A percentile compares a stretch with the other conserved stretches of the same genome.
phyloP scores from a whole-genome alignment of 2,888 invertebrate genomes.

The Dorcus hopei region DNA sequence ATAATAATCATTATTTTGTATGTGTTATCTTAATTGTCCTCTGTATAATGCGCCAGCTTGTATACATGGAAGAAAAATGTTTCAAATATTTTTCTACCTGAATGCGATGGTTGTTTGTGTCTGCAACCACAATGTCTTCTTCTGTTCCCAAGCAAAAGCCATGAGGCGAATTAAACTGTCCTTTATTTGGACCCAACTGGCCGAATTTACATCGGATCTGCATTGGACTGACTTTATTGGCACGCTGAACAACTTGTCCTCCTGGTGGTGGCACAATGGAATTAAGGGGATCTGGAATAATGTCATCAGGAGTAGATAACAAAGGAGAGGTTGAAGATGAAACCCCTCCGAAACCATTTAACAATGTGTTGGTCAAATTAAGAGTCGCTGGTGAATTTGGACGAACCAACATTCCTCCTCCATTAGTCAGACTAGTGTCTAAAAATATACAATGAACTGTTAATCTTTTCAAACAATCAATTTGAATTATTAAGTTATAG shows the following conservation, averaged over 20 bases:
- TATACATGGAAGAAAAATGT: too few species aligned
- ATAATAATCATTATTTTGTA: too few species aligned
- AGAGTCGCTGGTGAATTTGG: slow-evolving; percentile 60
- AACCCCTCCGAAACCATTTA: slow-evolving; percentile 58
- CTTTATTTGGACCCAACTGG: slow-evolving; percentile 86
- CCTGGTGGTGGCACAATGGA: slow-evolving; percentile 48
- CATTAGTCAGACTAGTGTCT: slow-evolving; percentile 45
- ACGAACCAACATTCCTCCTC: slow-evolving; percentile 55
- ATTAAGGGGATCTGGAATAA: slow-evolving; percentile 53
- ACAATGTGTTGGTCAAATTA: slow-evolving; percentile 47
- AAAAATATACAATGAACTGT: slow-evolving; percentile 1
- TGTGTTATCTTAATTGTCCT: too few species aligned
- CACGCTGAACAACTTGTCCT: slow-evolving; percentile 52
- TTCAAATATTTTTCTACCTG: slow-evolving; percentile 55
- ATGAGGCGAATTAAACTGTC: slow-evolving; percentile 95
- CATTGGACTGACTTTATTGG: slow-evolving; percentile 78
- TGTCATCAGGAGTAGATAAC: slow-evolving; percentile 51
- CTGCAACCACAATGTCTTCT: slow-evolving; percentile 94
- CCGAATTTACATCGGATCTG: slow-evolving; percentile 92
- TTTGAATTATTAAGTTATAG: too few species aligned
- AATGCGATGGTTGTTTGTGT: slow-evolving; percentile 95
- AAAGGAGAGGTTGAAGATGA: slow-evolving; percentile 64
- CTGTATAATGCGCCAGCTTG: too few species aligned
- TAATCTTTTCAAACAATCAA: not conserved
- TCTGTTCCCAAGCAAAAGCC: slow-evolving; percentile 94